Percentiles rank a stretch among this genome's conserved stretches.
Conservation (phyloP, 2,888 invertebrate genomes). For the Harmothoe impar region DNA sequence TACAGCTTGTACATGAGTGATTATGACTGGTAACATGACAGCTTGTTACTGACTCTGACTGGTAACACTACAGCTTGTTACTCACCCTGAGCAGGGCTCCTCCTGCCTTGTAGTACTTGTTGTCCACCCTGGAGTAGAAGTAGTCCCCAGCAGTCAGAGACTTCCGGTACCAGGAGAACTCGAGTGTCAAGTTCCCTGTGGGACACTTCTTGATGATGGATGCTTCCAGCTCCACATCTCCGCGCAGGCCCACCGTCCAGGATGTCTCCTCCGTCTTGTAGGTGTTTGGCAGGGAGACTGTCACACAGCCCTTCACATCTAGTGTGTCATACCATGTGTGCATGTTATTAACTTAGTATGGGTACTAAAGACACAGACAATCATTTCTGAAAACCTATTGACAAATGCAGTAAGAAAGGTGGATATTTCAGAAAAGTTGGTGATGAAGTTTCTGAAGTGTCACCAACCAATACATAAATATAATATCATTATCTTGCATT, state of each 20-base stretch:
- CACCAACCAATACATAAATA: neutral
- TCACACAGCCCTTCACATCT: slow-evolving; percentile 39
- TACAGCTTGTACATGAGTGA: too few species aligned
- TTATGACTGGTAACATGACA: too few species aligned
- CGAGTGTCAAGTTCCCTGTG: neutral
- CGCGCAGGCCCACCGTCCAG: slow-evolving; percentile 25
- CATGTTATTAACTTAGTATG: neutral
- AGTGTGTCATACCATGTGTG: neutral
- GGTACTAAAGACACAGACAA: neutral
- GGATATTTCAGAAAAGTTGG: neutral
- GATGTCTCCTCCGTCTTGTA: slow-evolving; percentile 31
- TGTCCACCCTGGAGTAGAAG: neutral
- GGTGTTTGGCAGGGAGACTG: neutral
- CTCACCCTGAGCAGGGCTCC: slow-evolving; percentile 11
- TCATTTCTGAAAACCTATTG: too few species aligned
- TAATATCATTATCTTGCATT: neutral
- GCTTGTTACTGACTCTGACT: too few species aligned
- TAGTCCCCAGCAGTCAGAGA: slow-evolving; percentile 17
- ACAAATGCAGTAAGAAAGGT: too few species aligned
- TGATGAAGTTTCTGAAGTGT: neutral
- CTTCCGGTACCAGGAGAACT: slow-evolving; percentile 47
- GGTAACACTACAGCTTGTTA: too few species aligned
- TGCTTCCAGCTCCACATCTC: slow-evolving; percentile 5
- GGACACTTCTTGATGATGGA: slow-evolving; percentile 44
- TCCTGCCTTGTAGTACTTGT: slow-evolving; percentile 6